Conservation (phyloP, 2,113 vertebrate species). For the Eurypyga helias region DNA sequence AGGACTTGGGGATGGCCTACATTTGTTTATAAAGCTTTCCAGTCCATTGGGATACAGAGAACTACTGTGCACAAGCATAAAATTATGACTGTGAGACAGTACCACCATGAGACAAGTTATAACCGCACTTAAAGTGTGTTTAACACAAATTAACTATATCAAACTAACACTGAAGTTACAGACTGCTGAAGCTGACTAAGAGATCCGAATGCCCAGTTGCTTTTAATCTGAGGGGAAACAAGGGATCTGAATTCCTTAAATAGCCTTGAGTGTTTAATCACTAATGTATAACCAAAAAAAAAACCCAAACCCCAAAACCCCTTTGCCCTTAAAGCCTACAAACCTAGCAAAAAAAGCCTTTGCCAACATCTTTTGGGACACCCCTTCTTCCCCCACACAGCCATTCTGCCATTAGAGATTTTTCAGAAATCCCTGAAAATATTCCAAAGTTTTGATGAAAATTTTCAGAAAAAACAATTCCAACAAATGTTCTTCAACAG, state of each 20-base stretch:
- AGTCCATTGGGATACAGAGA: not conserved
- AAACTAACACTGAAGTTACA: not conserved
- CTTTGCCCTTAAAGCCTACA: not conserved
- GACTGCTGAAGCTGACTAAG: not conserved
- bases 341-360: not conserved
- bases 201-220: not conserved
- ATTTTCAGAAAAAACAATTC: not conserved
- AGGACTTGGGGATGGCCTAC: not conserved
- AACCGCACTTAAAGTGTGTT: not conserved
- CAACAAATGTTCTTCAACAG: not conserved
- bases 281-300: not conserved
- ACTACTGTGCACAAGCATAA: not conserved
- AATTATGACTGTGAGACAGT: not conserved
- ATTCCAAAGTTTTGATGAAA: not conserved
- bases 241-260: conserved; percentile 9
- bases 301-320: too few species aligned
- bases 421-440: not conserved
- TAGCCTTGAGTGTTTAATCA: not conserved
- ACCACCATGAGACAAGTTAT: not conserved
- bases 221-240: not conserved
- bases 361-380: not conserved
- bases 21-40: not conserved
- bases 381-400: not conserved
- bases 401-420: not conserved
- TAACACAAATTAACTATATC: not conserved